phyloP scores from a whole-genome alignment of 2,113 vertebrate species.

The Eublepharis macularius region DNA sequence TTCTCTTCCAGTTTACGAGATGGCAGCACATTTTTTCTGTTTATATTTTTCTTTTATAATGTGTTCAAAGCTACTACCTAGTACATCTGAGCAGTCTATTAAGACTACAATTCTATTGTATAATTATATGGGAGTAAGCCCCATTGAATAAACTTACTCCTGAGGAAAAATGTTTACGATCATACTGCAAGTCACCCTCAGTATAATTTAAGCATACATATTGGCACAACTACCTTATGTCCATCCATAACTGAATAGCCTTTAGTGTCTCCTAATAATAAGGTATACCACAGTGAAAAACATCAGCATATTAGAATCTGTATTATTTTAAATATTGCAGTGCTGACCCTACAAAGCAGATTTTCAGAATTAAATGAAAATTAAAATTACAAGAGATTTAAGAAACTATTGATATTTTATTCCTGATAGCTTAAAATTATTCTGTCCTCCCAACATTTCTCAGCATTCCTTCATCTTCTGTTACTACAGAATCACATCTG shows the following conservation, averaged over 20 bases:
- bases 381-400: constrained; percentile 33
- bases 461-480: background rate
- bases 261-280: constrained; percentile 30
- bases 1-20: constrained; percentile 26
- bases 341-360: constrained; percentile 30
- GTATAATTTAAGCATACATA: constrained; percentile 35
- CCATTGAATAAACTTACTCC: background rate
- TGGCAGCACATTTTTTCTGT: constrained; percentile 33
- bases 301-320: constrained; percentile 35
- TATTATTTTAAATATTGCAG: fast-evolving
- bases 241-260: constrained; percentile 8
- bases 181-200: constrained; percentile 12
- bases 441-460: background rate
- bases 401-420: constrained; percentile 9
- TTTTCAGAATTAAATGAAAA: constrained; percentile 24
- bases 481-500: background rate
- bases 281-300: constrained; percentile 28
- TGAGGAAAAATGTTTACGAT: constrained; percentile 16
- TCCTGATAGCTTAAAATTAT: background rate
- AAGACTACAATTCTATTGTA: background rate
- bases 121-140: background rate
- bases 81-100: background rate
- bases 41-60: constrained; percentile 13
- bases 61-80: constrained; percentile 16
- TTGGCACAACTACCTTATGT: constrained; percentile 26